These are phyloP conservation scores for Hydrochoerus hydrochaeris DNA, from an alignment of 2,113 vertebrate genomes.

Conservation along the genomic window DNA sequence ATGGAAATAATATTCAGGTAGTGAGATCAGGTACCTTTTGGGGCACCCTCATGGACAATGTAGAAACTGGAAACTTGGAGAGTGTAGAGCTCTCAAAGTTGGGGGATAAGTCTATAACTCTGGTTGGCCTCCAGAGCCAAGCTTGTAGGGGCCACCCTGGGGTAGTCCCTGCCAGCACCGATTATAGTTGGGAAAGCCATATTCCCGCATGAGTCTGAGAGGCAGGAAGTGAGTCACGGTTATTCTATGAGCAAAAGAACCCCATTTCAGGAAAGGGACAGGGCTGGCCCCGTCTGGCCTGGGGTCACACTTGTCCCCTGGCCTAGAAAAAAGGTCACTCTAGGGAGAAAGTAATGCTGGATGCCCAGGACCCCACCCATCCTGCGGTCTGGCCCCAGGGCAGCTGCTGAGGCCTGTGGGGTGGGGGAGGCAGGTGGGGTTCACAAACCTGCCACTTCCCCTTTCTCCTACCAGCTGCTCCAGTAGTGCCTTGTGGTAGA, in stretches of 20 bases:
- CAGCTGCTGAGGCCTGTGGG: not conserved
- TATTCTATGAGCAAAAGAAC: conserved; percentile 69
- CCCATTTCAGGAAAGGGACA: conserved; percentile 55
- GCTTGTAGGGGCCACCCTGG: not conserved
- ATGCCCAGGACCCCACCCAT: not conserved
- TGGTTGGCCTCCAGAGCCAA: not conserved
- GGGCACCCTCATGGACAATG: not conserved
- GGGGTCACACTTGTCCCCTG: not conserved
- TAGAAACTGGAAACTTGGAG: not conserved
- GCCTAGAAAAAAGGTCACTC: conserved; percentile 3
- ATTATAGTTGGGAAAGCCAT: conserved; percentile 32
- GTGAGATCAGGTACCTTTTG: not conserved
- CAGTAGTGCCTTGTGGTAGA: not conserved
- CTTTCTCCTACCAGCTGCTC: not conserved
- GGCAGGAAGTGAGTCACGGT: conserved; percentile 79
- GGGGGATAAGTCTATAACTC: not conserved
- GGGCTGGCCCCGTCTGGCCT: conserved; percentile 47
- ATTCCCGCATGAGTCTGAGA: not conserved
- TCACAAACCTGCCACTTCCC: not conserved
- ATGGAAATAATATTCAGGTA: not conserved
- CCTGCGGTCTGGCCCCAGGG: not conserved
- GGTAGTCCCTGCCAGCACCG: not conserved
- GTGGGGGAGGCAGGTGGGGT: not conserved
- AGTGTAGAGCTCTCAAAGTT: not conserved
- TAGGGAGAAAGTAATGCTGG: not conserved